Conservation (phyloP, 2,797 vertebrate species). For the Discoglossus pictus region DNA sequence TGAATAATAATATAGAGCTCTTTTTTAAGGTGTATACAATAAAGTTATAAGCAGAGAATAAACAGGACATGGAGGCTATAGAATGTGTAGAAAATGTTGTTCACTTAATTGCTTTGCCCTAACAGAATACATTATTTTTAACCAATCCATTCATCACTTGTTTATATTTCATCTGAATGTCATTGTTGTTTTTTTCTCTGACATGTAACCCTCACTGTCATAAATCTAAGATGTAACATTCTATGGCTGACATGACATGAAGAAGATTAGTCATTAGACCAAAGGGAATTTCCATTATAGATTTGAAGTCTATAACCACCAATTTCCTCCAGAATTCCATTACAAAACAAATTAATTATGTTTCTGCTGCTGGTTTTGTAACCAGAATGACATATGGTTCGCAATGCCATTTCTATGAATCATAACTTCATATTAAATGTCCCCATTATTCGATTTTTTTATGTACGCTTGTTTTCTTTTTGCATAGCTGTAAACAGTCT, state of each 20-base stretch:
- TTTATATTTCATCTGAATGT: constrained; percentile 2
- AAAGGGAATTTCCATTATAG: constrained; percentile 52
- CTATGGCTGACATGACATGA: constrained; percentile 56
- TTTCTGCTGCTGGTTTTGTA: neutral
- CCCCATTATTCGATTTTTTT: constrained; percentile 25
- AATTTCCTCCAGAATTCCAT: constrained; percentile 21
- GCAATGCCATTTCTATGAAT: neutral
- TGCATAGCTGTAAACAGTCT: constrained; percentile 11
- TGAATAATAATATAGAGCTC: too few species aligned
- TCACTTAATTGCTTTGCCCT: neutral
- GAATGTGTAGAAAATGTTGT: too few species aligned
- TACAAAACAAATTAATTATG: constrained; percentile 27
- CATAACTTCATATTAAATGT: constrained; percentile 11
- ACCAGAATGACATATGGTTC: constrained; percentile 11
- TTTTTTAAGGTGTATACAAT: too few species aligned
- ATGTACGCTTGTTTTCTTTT: constrained; percentile 2
- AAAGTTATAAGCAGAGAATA: too few species aligned
- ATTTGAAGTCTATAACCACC: constrained; percentile 11
- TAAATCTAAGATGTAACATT: constrained; percentile 60
- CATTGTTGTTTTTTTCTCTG: neutral
- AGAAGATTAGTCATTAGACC: constrained; percentile 61
- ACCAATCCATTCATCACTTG: neutral
- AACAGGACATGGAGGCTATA: too few species aligned
- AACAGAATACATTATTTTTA: neutral
- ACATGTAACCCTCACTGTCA: neutral